Base-by-base conservation (phyloP, 2,888 invertebrate genomes). In the Abrostola triplasia region DNA sequence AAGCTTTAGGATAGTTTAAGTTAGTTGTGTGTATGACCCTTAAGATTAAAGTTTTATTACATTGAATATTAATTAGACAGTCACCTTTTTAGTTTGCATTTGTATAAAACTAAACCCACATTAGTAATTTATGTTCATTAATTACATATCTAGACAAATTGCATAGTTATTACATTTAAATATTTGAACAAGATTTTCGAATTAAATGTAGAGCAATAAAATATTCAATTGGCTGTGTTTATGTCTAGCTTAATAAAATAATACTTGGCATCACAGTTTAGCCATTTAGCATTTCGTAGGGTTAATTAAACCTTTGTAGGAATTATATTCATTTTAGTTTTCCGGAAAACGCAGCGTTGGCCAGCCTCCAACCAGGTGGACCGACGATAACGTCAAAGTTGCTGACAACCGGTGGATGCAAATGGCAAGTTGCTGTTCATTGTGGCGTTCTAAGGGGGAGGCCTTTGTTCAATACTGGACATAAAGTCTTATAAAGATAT, bases 61-160 rank as follows among this genome's bases (percentile, higher is more conserved):
- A 24, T 24, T 24, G 24, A 24, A 24, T 24, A 24, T 37, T 10
- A 10, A 55, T 55, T 53, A 1, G 41, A 36, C 37, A 35, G 8
- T 41, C 10, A 42, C 40, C 37, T 49, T 71, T 62, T 67, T 62
- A 52, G 57, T 58, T n/a, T 7, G 57, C 52, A 65, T 63, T 56
- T 47, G 41, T 54, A 69, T 64, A 40, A 59, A 35, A 56, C 55
- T 36, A 48, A 67, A 56, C 44, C 48, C 12, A 48, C 35, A 60
- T 12, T 38, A 36, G 53, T 60, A 57, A 67, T 73, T 76, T 73
- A 70, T 63, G 53, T 54, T 54, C 56, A 66, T 64, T 76, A 66
- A 73, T 76, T 64, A 73, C 58, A 67, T 68, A 64, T 60, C 66
- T 37, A 11, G 49, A 69, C 59, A 68, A 76, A 68, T 68, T 56